Conservation (phyloP, 2,113 vertebrate genomes). For the Lagenorhynchus albirostris region DNA sequence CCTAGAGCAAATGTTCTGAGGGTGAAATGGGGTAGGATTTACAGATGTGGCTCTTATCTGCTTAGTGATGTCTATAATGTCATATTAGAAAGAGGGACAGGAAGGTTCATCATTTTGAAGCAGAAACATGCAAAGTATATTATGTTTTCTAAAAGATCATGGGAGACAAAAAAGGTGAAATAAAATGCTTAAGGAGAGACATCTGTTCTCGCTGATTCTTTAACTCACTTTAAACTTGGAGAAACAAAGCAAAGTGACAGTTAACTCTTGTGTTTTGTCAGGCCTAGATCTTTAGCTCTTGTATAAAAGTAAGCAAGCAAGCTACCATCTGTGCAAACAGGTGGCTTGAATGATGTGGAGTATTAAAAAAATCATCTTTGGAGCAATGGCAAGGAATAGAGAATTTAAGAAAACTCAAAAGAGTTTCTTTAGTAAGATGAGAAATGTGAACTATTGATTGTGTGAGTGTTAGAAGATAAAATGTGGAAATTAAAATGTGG, state of each 20-base stretch:
- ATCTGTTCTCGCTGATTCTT: constrained; percentile 52
- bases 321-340: constrained; percentile 33
- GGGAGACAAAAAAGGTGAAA: neutral
- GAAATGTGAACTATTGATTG: neutral
- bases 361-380: neutral
- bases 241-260: constrained; percentile 20
- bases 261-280: constrained; percentile 30
- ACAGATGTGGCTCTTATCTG: neutral
- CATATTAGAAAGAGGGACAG: neutral
- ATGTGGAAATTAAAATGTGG: neutral
- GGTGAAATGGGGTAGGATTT: neutral
- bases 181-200: constrained; percentile 22
- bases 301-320: constrained; percentile 49
- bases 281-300: constrained; percentile 14
- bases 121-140: neutral
- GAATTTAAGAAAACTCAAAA: neutral
- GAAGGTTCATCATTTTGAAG: neutral
- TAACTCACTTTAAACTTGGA: constrained; percentile 2
- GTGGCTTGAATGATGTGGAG: constrained; percentile 2
- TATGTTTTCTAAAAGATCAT: neutral
- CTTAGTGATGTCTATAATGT: constrained; percentile 37
- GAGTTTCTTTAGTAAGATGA: neutral
- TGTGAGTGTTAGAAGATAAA: neutral
- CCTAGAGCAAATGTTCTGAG: neutral
- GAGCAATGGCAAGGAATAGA: neutral